These are phyloP conservation scores for Rhynchonycteris naso DNA, from an alignment of 2,797 vertebrate species.

Conservation along the genomic window DNA sequence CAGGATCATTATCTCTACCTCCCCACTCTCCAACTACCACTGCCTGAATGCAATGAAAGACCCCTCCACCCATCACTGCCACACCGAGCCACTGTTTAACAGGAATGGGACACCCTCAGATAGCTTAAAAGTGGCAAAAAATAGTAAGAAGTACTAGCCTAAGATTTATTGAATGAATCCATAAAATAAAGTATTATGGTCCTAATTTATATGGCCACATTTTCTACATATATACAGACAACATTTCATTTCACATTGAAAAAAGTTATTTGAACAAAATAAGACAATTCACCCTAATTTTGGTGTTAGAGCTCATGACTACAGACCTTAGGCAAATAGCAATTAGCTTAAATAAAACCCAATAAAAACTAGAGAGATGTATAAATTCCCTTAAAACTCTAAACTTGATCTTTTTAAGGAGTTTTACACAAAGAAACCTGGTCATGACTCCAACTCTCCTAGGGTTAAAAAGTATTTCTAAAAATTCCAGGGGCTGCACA, in stretches of 20 bases:
- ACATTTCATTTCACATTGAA: not conserved
- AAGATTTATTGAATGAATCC: not conserved
- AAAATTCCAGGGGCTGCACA: not conserved
- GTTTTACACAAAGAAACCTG: slow-evolving; percentile 17
- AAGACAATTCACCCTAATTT: not conserved
- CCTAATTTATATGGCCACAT: not conserved
- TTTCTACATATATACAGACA: not conserved
- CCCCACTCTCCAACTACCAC: not conserved
- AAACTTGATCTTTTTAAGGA: slow-evolving; percentile 10
- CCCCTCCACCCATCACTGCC: not conserved
- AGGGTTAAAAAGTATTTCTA: slow-evolving; percentile 21
- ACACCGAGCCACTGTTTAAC: not conserved
- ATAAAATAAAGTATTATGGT: not conserved
- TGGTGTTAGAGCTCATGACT: not conserved
- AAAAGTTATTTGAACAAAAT: slow-evolving; percentile 24
- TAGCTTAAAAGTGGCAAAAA: not conserved
- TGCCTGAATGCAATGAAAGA: not conserved
- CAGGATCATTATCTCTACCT: not conserved
- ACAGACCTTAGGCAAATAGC: not conserved
- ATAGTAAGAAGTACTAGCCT: not conserved
- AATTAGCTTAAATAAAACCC: not conserved
- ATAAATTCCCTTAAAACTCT: not conserved
- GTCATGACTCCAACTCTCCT: slow-evolving; percentile 6
- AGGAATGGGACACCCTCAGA: not conserved
- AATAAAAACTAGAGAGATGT: not conserved